These are phyloP conservation scores for Tachycineta bicolor DNA, from an alignment of 2,113 vertebrate genomes.

Conservation along the genomic window DNA sequence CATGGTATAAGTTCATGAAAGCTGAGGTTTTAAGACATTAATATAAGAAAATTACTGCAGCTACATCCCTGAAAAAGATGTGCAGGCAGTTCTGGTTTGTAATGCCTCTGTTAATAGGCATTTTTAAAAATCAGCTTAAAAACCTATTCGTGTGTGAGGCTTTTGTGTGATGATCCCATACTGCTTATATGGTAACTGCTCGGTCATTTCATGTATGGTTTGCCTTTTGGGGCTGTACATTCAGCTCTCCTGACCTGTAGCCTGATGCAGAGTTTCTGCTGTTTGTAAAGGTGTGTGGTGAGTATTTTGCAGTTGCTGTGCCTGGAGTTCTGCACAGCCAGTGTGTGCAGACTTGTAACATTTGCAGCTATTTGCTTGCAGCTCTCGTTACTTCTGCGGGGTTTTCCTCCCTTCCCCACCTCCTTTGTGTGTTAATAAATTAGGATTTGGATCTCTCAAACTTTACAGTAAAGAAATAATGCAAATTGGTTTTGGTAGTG, in stretches of 20 bases:
- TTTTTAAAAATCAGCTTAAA: neutral
- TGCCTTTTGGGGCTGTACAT: neutral
- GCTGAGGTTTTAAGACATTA: neutral
- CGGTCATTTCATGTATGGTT: neutral
- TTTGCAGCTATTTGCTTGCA: neutral
- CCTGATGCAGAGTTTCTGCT: neutral
- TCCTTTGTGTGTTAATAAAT: neutral
- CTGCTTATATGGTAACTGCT: neutral
- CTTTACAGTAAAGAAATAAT: neutral
- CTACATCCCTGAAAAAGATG: neutral
- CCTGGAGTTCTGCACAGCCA: neutral
- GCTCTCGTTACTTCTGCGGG: neutral
- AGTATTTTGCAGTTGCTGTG: neutral
- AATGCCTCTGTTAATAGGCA: neutral
- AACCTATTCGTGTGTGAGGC: neutral
- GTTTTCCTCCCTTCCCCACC: neutral
- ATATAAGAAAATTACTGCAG: neutral
- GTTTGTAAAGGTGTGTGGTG: fast-evolving
- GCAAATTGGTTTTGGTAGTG: neutral
- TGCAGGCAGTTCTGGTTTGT: neutral
- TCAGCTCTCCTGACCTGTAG: neutral
- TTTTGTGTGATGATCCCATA: neutral
- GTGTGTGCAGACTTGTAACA: neutral
- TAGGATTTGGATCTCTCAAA: neutral
- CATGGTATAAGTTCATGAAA: neutral